Evolutionary conservation across 2,888 invertebrate species (phyloP).

Genomic region (Ochropleura leucogaster): DNA sequence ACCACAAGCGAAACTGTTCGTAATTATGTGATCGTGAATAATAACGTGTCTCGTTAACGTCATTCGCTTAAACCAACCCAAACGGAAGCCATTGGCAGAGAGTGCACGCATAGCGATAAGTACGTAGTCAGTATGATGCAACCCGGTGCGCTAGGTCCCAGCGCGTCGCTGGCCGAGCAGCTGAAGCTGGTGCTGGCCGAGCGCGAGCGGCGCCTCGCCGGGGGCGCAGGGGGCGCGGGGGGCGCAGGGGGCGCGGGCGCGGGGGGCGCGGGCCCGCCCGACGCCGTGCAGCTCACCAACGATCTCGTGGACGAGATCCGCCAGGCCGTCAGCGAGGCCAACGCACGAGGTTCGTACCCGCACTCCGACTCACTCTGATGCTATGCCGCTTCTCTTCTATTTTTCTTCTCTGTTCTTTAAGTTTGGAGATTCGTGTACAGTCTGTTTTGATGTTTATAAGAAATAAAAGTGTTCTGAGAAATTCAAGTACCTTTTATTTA

Average conservation of each 20-base stretch:
- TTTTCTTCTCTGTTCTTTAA: slow-evolving; percentile 52
- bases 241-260: background rate
- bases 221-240: background rate
- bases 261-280: slow-evolving; percentile 78
- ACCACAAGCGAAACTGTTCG: slow-evolving; percentile 41
- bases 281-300: slow-evolving; percentile 94
- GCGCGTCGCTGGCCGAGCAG: slow-evolving; percentile 95
- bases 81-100: slow-evolving; percentile 3
- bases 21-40: slow-evolving; percentile 62
- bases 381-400: slow-evolving; percentile 52
- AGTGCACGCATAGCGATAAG: slow-evolving; percentile 22
- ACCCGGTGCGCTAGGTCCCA: slow-evolving; percentile 89
- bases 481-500: slow-evolving; percentile 35
- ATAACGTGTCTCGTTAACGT: slow-evolving; percentile 57
- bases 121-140: slow-evolving; percentile 13
- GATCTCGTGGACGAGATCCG: slow-evolving; percentile 96
- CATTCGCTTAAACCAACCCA: slow-evolving; percentile 44
- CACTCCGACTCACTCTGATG: slow-evolving; percentile 38
- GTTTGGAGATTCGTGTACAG: slow-evolving; percentile 52
- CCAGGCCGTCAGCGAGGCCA: slow-evolving; percentile 96
- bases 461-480: slow-evolving; percentile 36
- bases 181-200: slow-evolving; percentile 96
- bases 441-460: slow-evolving; percentile 34
- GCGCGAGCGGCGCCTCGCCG: slow-evolving; percentile 93
- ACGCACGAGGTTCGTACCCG: slow-evolving; percentile 93